Evolutionary conservation across 2,888 invertebrate species (phyloP), one percentile per base, ranked within the genome.

Genomic region (Acleris cristana): DNA sequence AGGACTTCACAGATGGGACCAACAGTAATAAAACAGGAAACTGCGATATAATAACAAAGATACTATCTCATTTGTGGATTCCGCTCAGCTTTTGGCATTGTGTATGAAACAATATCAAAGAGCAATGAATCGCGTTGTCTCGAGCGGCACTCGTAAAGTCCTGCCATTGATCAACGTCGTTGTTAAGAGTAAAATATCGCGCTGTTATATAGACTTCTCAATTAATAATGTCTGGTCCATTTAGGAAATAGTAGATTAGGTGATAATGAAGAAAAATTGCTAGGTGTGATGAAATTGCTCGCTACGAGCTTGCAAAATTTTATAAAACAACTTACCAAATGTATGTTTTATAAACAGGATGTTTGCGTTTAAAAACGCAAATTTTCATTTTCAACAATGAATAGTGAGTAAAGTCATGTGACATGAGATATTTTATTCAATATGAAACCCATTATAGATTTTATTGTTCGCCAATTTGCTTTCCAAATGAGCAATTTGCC

Each of bases 21-120:
- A 40, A 48, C 23, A 54, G 26, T 30, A 51, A 53, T 30, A 5
- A 30, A 58, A 60, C 40, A 48, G 40, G 51, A 49, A 54, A 59
- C 59, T 48, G 49, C 60, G 60, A 55, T 23, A 60, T 54, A 34
- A 54, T 60, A 49, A 60, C 14, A 48, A 51, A 40, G 64, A 45
- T 53, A 64, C 57, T 54, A 60, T 26, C 60, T 49, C 40, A 26
- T 49, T 57, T 57, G 56, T 57, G 18, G 48, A 56, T 56, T 51
- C 51, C 30, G 49, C 44, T 51, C 56, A 18, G 52, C 56, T 18
- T 21, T 61, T 52, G 56, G 45, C 55, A 57, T 66, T 66, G 61
- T 19, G 23, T 19, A 23, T 26, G 18, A 51, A 57, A 66, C 56
- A 57, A 57, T 57, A 66, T 66, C 52, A 66, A 62, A 66, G 30